Base-by-base conservation (phyloP, 2,888 invertebrate species). In the Aquatica leii region DNA sequence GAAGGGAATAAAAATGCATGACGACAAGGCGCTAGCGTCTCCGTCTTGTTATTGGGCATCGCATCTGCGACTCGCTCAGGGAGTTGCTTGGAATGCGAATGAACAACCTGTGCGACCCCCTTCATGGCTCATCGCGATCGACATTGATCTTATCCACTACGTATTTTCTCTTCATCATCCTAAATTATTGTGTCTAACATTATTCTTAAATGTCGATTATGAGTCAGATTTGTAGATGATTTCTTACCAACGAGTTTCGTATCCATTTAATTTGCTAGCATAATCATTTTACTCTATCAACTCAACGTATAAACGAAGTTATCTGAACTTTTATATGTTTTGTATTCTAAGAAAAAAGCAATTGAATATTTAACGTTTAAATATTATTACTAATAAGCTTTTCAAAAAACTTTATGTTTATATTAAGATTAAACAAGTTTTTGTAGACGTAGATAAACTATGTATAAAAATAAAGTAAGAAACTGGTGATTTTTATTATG, bases 1-100 rank as follows among this genome's bases (percentile, higher is more conserved):
- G 71, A 74, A 76, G 77, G 77, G 78, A 77, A 81, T 81, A 80
- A 81, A 80, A 81, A 81, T 80, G 80, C 80, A 80, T 76, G 80
- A 77, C 79, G 78, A 77, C 78, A 74, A 74, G 71, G 74, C 75
- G 73, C 75, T 74, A 67, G 74, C 77, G 74, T 76, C 76, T 74
- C 73, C 75, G 75, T 76, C 78, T 77, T 76, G 77, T 76, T 76
- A 76, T 77, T 77, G 76, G 76, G 75, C 73, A 73, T 71, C 72
- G 72, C 73, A 74, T 73, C 75, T 74, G 74, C 74, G 80, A 80
- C 79, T 79, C 76, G 74, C 76, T 76, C 74, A 69, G 72, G 71
- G 72, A 74, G 79, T 74, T 73, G 79, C 74, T 73, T 74, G 69
- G 81, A 80, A 80, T 81, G 74, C 71, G 73, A 80, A 80, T 79